Conservation (phyloP, 2,113 vertebrate genomes). For the Conger conger region DNA sequence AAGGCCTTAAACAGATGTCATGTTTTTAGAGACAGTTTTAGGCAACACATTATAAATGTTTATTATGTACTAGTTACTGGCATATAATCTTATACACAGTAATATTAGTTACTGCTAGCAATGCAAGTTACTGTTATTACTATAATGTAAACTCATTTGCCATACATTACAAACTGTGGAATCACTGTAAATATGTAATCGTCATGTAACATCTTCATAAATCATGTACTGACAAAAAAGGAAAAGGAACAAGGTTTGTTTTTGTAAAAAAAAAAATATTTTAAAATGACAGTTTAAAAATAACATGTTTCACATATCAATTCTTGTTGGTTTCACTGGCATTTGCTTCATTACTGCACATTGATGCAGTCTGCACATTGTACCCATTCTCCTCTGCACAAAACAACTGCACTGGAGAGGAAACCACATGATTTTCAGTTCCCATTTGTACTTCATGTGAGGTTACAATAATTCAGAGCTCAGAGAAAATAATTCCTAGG, state of each 20-base stretch:
- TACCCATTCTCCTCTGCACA: neutral
- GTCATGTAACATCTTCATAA: neutral
- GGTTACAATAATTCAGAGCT: conserved; percentile 8
- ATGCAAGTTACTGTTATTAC: neutral
- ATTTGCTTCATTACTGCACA: neutral
- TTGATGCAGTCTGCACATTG: neutral
- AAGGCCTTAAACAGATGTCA: neutral
- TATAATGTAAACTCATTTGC: neutral
- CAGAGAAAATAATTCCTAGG: neutral
- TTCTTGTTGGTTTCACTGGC: neutral
- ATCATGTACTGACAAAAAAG: neutral
- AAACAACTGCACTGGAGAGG: neutral
- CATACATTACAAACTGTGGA: neutral
- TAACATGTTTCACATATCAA: neutral
- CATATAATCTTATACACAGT: neutral
- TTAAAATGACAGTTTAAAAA: conserved; percentile 4
- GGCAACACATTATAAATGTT: neutral
- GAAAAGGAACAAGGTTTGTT: neutral
- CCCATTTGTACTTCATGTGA: neutral
- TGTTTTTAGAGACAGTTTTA: neutral
- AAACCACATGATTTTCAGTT: neutral
- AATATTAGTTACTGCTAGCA: neutral
- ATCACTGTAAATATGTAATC: conserved; percentile 1
- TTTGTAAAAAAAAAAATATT: neutral
- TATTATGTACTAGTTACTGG: neutral